A percentile compares a stretch with the other conserved stretches of the same genome.
These are phyloP conservation scores for Scatophagus argus DNA, from an alignment of 2,113 vertebrate species.

Conservation along the genomic window DNA sequence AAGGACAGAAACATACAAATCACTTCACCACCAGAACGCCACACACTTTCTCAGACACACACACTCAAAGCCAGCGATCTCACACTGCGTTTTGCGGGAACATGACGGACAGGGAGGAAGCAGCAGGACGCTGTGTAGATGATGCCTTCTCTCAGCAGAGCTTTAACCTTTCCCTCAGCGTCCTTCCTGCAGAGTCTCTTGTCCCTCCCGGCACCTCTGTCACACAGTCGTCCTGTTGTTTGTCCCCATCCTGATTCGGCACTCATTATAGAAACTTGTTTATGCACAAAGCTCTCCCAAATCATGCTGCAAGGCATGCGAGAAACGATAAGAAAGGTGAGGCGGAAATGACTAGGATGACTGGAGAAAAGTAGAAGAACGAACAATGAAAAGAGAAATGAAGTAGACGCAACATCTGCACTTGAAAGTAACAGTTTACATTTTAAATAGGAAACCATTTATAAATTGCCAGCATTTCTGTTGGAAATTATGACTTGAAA, in stretches of 20 bases:
- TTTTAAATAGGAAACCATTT: background rate
- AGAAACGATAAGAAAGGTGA: slow-evolving; percentile 33
- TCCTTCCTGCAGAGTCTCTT: slow-evolving; percentile 50
- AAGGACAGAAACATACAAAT: slow-evolving; percentile 33
- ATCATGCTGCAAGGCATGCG: slow-evolving; percentile 40
- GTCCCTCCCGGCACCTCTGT: slow-evolving; percentile 34
- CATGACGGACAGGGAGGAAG: slow-evolving; percentile 55
- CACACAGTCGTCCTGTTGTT: slow-evolving; percentile 37
- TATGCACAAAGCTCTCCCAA: slow-evolving; percentile 40
- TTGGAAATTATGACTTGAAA: background rate
- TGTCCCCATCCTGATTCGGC: slow-evolving; percentile 33
- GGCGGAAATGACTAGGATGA: slow-evolving; percentile 1
- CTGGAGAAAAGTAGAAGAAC: background rate
- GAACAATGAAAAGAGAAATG: background rate
- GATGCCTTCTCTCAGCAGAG: slow-evolving; percentile 49
- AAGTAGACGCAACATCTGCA: background rate
- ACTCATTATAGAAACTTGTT: slow-evolving; percentile 59
- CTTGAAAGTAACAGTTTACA: background rate
- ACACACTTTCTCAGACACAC: background rate
- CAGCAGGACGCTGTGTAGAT: slow-evolving; percentile 54
- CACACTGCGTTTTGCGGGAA: slow-evolving; percentile 34
- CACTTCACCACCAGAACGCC: background rate
- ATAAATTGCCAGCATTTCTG: background rate
- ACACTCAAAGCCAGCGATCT: slow-evolving; percentile 17
- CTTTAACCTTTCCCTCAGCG: slow-evolving; percentile 71